Conservation (phyloP, 2,888 invertebrate genomes). For the Sylvicola cinctus region DNA sequence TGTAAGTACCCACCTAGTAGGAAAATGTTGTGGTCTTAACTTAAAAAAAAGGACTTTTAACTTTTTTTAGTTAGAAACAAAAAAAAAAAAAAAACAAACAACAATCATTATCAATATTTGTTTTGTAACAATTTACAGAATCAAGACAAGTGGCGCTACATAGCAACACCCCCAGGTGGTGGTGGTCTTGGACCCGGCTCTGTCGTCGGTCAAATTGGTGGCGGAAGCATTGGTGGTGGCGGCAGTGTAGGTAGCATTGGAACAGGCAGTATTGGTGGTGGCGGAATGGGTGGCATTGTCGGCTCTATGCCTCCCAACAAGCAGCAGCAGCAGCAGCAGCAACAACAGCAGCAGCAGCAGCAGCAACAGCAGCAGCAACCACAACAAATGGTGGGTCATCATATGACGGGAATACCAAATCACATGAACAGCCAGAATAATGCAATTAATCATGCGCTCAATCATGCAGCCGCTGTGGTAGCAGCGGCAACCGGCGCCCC, state of each 20-base stretch:
- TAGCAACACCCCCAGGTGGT: constrained; percentile 25
- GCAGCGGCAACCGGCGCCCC: too few relatives aligned
- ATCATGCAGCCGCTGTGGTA: too few relatives aligned
- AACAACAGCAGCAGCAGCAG: constrained; percentile 30
- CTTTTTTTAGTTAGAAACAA: too few relatives aligned
- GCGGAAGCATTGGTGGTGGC: constrained; percentile 16
- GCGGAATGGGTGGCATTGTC: constrained; percentile 19
- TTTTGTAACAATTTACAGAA: constrained; percentile 33
- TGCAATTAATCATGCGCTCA: too few relatives aligned
- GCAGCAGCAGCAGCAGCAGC: constrained; percentile 22
- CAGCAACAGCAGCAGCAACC: constrained; percentile 28
- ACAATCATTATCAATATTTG: background rate
- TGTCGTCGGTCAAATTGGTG: constrained; percentile 17
- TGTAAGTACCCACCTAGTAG: constrained; percentile 32
- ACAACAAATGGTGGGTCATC: constrained; percentile 27
- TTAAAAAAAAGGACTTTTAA: too few relatives aligned
- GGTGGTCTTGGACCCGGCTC: constrained; percentile 24
- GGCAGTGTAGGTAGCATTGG: constrained; percentile 18
- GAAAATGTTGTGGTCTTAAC: too few relatives aligned
- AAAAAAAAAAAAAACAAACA: too few relatives aligned
- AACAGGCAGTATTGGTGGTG: constrained; percentile 24
- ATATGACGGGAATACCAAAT: too few relatives aligned
- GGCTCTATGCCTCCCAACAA: constrained; percentile 24
- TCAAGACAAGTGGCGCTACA: constrained; percentile 74
- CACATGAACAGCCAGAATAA: too few relatives aligned